Percentiles rank a stretch among this genome's conserved stretches.
phyloP scores from a whole-genome alignment of 1,140 invertebrate species.

The Leptinotarsa defecta region DNA sequence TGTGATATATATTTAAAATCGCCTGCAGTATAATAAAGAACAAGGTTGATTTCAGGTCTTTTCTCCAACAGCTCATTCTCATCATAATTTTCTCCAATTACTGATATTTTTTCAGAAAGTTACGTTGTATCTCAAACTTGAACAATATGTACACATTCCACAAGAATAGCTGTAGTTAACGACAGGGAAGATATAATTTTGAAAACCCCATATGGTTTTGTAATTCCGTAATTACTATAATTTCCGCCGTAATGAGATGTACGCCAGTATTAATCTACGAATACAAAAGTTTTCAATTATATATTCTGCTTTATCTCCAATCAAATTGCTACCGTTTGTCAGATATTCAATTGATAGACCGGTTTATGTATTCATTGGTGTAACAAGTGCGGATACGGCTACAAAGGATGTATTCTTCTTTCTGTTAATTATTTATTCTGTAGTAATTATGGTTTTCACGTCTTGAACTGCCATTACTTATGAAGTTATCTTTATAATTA shows the following conservation, averaged over 20 bases:
- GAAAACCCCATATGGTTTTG: neutral
- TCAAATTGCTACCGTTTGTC: conserved; percentile 2
- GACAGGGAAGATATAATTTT: neutral
- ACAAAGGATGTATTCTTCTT: no score
- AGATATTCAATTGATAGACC: neutral
- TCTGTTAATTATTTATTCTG: no score
- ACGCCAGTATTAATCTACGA: neutral
- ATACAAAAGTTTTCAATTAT: neutral
- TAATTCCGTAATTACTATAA: conserved; percentile 6
- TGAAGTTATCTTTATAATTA: no score
- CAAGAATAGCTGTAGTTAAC: neutral
- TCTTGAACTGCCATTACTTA: no score
- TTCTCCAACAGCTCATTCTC: no score
- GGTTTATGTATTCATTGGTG: neutral
- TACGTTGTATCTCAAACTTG: neutral
- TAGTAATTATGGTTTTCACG: no score
- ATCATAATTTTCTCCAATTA: no score
- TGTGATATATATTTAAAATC: no score
- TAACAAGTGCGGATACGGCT: no score
- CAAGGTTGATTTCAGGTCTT: no score
- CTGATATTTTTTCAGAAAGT: no score
- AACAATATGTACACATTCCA: neutral
- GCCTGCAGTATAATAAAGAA: no score
- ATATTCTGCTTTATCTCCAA: neutral
- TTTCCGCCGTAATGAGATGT: neutral